Evolutionary conservation across 2,113 vertebrate species (phyloP).

Genomic region (Oxyruncus cristatus): DNA sequence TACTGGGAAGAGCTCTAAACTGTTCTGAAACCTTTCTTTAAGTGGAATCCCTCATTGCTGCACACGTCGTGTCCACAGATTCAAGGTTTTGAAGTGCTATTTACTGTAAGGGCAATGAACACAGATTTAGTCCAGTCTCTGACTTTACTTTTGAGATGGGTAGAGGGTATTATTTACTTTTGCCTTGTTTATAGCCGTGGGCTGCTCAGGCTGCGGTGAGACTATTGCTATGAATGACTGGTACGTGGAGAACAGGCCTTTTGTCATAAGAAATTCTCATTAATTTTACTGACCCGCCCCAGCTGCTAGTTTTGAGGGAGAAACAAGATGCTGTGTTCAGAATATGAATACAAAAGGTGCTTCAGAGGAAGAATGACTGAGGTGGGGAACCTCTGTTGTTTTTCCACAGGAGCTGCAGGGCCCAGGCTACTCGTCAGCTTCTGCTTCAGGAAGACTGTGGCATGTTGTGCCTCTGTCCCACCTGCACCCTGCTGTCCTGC

Average conservation of each 20-base stretch:
- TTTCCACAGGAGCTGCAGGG: slow-evolving; percentile 79
- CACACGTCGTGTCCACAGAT: neutral
- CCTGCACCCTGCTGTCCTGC: neutral
- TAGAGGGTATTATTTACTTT: neutral
- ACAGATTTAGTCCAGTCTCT: neutral
- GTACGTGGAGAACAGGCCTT: neutral
- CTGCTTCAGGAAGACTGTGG: slow-evolving; percentile 11
- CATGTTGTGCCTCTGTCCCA: neutral
- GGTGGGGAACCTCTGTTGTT: neutral
- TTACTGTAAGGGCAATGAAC: neutral
- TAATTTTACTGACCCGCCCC: neutral
- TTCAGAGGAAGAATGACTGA: neutral
- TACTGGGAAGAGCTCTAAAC: neutral
- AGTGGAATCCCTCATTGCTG: neutral
- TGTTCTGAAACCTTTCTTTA: neutral
- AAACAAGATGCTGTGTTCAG: accelerated
- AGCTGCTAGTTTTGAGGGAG: neutral
- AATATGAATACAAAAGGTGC: neutral
- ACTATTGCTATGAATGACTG: neutral
- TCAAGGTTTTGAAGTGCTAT: neutral
- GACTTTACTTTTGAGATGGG: neutral
- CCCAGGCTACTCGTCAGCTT: slow-evolving; percentile 52
- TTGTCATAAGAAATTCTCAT: accelerated
- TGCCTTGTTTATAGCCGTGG: neutral
- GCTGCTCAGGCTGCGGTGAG: neutral